Evolutionary conservation across 2,888 invertebrate genomes (phyloP).

Genomic region (Tetanocera ferruginea): DNA sequence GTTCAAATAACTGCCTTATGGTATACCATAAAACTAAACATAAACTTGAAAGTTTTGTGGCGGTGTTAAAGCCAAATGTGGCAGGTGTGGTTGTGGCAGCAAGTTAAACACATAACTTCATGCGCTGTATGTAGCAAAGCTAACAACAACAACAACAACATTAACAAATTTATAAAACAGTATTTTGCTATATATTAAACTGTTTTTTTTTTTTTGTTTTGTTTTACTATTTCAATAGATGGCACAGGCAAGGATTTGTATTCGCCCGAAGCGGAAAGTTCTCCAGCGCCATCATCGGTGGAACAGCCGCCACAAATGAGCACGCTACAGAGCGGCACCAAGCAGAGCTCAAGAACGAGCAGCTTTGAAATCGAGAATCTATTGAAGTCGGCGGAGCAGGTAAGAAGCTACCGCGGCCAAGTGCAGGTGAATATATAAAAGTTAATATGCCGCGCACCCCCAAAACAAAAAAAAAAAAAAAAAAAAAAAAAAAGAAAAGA

Average conservation of each 20-base stretch:
- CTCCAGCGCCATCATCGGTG: conserved; percentile 71
- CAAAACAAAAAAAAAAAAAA: neutral
- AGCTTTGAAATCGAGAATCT: conserved; percentile 96
- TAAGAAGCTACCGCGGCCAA: conserved; percentile 59
- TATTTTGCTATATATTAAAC: neutral
- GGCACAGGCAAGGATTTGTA: conserved; percentile 81
- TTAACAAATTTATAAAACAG: neutral
- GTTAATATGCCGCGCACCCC: neutral
- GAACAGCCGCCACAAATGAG: conserved; percentile 63
- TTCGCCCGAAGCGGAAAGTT: conserved; percentile 76
- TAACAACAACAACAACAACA: neutral
- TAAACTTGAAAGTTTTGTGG: neutral
- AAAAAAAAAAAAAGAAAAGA: neutral
- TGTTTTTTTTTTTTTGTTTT: neutral
- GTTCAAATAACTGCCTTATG: neutral
- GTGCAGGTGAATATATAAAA: neutral
- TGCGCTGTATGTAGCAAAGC: neutral
- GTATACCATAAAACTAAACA: neutral
- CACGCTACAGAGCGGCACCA: conserved; percentile 63
- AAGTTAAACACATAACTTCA: neutral
- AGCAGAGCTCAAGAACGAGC: conserved; percentile 86
- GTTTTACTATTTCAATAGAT: conserved; percentile 52
- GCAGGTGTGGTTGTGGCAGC: neutral
- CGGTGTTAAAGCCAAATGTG: neutral
- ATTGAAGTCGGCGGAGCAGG: conserved; percentile 78